A percentile compares a stretch with the other conserved stretches of the same genome.
Evolutionary conservation across 1,140 invertebrate genomes (phyloP).

Genomic region (Pentalonia nigronervosa): DNA sequence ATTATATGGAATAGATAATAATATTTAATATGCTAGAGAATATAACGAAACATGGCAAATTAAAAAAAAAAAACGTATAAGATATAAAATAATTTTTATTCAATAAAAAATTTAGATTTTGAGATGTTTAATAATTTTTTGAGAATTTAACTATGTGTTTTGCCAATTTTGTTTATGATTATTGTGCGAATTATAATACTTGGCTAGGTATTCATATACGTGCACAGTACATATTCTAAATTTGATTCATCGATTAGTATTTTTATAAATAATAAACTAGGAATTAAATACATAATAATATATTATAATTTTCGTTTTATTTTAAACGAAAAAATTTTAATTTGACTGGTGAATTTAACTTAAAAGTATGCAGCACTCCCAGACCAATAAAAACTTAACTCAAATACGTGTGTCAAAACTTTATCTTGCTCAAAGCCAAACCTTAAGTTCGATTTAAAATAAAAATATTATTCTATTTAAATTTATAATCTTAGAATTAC

Average conservation of each 20-base stretch:
- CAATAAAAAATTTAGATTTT: neutral
- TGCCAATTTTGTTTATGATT: no score
- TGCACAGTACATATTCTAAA: neutral
- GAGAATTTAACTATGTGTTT: no score
- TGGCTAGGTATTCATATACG: no score
- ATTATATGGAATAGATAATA: no score
- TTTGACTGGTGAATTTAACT: neutral
- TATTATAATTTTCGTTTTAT: neutral
- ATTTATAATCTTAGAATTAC: neutral
- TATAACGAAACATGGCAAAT: no score
- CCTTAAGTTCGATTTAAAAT: neutral
- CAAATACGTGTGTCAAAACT: neutral
- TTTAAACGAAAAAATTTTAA: neutral
- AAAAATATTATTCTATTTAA: neutral
- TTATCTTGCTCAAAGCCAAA: neutral
- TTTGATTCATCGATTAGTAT: neutral
- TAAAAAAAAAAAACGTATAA: neutral
- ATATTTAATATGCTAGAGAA: no score
- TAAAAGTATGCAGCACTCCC: neutral
- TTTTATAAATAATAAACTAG: neutral
- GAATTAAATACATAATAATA: neutral
- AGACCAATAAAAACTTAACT: neutral
- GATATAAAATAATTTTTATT: neutral
- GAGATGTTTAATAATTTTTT: neutral
- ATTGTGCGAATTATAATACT: no score